Base-by-base conservation (phyloP, 2,888 invertebrate species). In the Hypomecis atomaria region DNA sequence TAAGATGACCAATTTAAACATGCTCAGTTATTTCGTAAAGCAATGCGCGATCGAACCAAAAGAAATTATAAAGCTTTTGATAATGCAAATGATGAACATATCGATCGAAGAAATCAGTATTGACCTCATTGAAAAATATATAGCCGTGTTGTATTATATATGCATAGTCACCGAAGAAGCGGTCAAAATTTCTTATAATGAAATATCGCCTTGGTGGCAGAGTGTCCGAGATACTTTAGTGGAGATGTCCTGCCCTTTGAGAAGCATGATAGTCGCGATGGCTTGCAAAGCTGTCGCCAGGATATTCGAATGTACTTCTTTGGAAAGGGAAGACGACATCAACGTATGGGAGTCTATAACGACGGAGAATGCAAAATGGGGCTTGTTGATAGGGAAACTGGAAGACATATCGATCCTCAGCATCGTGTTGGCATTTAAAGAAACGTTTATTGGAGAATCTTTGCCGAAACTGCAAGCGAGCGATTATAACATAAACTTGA, bases 351-450 rank as follows among this genome's bases (percentile, higher is more conserved):
- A 97, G 83, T 95, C 95, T 58, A 94, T 98, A 58, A 96, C 97
- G 1, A 95, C 96, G 71, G 98, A 98, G 81, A 95, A 95, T 75
- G 96, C 97, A 47, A 95, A 96, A 80, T 98, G 98, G 97, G 96
- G 96, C 11, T 89, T 97, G 53, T 90, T 98, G 0, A 96, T 97
- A 45, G 97, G 96, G 59, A 98, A 98, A 90, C 92, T 98, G 50
- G 98, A 98, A 84, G 98, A 98, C 83, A 94, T 98, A 67, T 95
- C 98, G 3, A 94, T 97, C 59, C 92, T 98, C 10, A 96, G 96
- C 89, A 94, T 96, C 73, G 94, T 97, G 59, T 86, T 96, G 66
- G 87, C 93, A 71, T 93, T 89, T 68, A 93, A 90, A 76, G 93
- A 92, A 6, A 77, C 79, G 33, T 88, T 88, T 61, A 78, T 73